Evolutionary conservation across 1,140 invertebrate genomes (phyloP).

Genomic region (Saccostrea glomerata): DNA sequence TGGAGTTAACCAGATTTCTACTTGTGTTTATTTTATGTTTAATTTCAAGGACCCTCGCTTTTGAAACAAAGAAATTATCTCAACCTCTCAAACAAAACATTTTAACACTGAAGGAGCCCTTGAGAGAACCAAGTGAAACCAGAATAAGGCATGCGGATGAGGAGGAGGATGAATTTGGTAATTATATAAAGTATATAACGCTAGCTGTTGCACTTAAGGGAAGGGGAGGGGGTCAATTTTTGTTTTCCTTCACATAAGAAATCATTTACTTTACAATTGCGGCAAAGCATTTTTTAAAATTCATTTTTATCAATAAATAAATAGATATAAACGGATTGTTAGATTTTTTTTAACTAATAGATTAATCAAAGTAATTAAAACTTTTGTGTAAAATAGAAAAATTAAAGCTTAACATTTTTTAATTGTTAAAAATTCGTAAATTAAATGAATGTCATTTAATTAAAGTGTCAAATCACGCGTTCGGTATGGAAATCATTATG

Average conservation of each 20-base stretch:
- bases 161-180: conserved; percentile 29
- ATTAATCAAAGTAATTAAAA: no score
- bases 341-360: no score
- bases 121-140: not conserved
- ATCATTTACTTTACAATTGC: not conserved
- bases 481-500: no score
- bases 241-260: not conserved
- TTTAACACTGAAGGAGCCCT: not conserved
- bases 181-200: not conserved
- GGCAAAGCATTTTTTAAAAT: no score
- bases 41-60: conserved; percentile 1
- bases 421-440: no score
- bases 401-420: no score
- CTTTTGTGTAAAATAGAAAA: no score
- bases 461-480: no score
- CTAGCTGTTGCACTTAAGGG: not conserved
- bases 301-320: no score
- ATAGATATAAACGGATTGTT: no score
- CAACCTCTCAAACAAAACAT: not conserved
- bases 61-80: conserved; percentile 26
- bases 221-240: not conserved
- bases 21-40: conserved; percentile 36
- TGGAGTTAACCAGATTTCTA: conserved; percentile 34
- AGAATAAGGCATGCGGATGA: not conserved
- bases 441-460: no score